These are phyloP conservation scores for Ceuthmochares aereus DNA, from an alignment of 2,113 vertebrate genomes.

Conservation along the genomic window DNA sequence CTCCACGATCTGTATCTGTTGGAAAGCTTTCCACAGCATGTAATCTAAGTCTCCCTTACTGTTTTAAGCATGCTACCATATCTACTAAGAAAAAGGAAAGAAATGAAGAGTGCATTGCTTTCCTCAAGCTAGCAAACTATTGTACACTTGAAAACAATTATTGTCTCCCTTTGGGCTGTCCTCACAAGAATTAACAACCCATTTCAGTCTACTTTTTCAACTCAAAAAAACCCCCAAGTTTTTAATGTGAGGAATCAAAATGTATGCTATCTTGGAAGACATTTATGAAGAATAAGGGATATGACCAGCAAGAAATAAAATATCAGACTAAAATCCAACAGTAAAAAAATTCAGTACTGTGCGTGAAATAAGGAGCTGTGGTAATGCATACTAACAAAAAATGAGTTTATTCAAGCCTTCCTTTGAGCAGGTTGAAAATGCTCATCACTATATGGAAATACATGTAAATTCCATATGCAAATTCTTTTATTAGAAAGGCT, in stretches of 20 bases:
- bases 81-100: not conserved
- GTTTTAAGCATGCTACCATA: not conserved
- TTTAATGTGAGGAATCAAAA: not conserved
- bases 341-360: not conserved
- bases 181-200: not conserved
- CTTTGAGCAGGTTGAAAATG: conserved; percentile 23
- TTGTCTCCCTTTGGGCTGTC: not conserved
- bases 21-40: not conserved
- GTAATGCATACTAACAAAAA: not conserved
- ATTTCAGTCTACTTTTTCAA: not conserved
- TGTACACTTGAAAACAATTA: not conserved
- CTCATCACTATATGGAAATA: not conserved
- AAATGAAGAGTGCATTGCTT: not conserved
- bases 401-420: not conserved
- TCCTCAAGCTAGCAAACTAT: not conserved
- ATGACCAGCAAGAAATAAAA: not conserved
- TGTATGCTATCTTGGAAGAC: not conserved
- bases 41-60: not conserved
- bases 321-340: not conserved
- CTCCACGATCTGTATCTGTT: not conserved
- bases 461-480: conserved; percentile 33
- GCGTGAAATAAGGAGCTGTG: not conserved
- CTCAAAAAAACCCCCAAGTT: too few relatives aligned
- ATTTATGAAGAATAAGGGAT: not conserved
- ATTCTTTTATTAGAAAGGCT: not conserved